These are phyloP conservation scores for Drosophila yakuba DNA, from an alignment of 1,140 invertebrate genomes.

Conservation along the genomic window DNA sequence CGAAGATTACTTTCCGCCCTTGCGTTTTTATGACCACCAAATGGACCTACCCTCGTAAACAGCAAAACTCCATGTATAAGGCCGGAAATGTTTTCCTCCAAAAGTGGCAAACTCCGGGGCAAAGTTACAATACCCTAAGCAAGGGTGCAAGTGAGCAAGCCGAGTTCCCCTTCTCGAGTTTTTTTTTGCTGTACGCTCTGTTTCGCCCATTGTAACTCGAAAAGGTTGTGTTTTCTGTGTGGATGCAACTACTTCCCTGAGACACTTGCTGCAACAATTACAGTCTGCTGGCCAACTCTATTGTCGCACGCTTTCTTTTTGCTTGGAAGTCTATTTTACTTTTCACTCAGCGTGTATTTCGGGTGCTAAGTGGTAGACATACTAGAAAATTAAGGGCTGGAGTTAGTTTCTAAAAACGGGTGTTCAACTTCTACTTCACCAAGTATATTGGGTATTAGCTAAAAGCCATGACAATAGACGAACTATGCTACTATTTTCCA, in stretches of 20 bases:
- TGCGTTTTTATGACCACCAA: conserved; percentile 2
- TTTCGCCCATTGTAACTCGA: conserved; percentile 20
- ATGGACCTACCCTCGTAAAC: conserved; percentile 8
- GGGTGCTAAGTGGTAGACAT: conserved; percentile 57
- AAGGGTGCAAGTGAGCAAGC: conserved; percentile 41
- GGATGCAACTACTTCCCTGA: conserved; percentile 35
- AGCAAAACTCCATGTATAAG: background rate
- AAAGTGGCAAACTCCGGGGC: conserved; percentile 24
- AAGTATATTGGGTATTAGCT: background rate
- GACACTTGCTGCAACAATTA: conserved; percentile 33
- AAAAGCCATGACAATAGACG: background rate
- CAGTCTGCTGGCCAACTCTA: background rate
- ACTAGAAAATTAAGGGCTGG: conserved; percentile 48
- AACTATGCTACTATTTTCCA: background rate
- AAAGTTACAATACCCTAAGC: conserved; percentile 20
- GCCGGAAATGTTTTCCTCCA: conserved; percentile 18
- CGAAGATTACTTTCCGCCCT: conserved; percentile 25
- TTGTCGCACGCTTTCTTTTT: conserved; percentile 77
- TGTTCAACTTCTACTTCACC: background rate
- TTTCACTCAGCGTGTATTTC: conserved; percentile 49
- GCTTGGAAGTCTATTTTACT: conserved; percentile 46
- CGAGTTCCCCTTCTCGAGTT: conserved; percentile 17
- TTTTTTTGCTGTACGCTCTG: conserved; percentile 24
- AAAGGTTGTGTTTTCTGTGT: conserved; percentile 21
- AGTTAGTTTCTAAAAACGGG: background rate